Conservation (phyloP, 2,113 vertebrate species). For the Turnix velox region DNA sequence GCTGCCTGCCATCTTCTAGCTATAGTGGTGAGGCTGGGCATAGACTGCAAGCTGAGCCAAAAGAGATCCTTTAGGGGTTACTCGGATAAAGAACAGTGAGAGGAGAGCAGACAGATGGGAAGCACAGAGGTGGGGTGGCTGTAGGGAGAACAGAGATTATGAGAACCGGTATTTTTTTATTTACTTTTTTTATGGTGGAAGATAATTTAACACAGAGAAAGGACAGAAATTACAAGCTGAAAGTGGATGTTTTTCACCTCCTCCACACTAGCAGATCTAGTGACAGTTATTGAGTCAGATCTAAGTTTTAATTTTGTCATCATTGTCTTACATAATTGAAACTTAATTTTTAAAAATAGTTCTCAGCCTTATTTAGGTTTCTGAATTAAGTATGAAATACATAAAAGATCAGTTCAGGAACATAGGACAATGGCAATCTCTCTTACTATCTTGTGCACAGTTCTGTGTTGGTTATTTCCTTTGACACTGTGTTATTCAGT, state of each 20-base stretch:
- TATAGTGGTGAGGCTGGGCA: background rate
- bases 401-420: background rate
- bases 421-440: background rate
- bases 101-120: constrained; percentile 24
- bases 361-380: constrained; percentile 13
- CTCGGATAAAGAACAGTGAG: background rate
- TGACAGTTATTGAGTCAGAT: constrained; percentile 30
- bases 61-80: background rate
- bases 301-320: constrained; percentile 26
- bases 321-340: constrained; percentile 51
- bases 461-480: background rate
- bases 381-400: background rate
- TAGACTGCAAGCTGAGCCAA: background rate
- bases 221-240: constrained; percentile 10
- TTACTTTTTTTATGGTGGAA: background rate
- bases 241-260: constrained; percentile 43
- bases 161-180: background rate
- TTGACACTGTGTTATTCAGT: background rate
- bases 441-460: background rate
- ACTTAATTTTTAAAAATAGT: background rate
- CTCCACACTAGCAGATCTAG: constrained; percentile 40
- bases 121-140: constrained; percentile 3
- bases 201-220: background rate
- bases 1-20: background rate
- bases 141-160: constrained; percentile 35